These are phyloP conservation scores for Halichoerus grypus DNA, from an alignment of 2,113 vertebrate genomes.

Conservation along the genomic window DNA sequence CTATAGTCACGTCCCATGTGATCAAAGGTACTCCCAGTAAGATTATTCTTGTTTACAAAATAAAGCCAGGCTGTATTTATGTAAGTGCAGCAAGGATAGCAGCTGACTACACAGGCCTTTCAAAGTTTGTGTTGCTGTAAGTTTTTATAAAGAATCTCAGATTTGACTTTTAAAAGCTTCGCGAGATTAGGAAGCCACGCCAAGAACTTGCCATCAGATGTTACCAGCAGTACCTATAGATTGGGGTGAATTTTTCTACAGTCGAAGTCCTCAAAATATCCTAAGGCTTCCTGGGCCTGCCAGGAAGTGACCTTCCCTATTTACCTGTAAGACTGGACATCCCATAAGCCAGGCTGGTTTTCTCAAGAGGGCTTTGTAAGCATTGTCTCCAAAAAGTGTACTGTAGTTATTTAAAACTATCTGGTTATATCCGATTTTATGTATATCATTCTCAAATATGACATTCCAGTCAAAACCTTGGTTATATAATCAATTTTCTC, in stretches of 20 bases:
- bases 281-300: background rate
- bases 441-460: background rate
- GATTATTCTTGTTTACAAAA: constrained; percentile 9
- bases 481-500: constrained; percentile 30
- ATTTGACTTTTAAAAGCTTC: constrained; percentile 31
- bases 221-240: background rate
- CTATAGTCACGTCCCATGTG: background rate
- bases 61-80: background rate
- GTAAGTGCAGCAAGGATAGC: background rate
- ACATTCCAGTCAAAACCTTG: background rate
- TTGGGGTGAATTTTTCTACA: background rate
- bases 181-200: background rate
- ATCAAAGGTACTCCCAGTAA: background rate
- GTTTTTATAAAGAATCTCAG: background rate
- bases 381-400: background rate
- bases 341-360: background rate
- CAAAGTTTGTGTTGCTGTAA: background rate
- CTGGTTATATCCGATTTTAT: background rate
- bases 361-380: background rate
- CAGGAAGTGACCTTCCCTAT: background rate
- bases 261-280: background rate
- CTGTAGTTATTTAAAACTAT: background rate
- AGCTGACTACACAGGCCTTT: background rate
- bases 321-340: background rate
- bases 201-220: background rate